Evolutionary conservation across 1,140 invertebrate species (phyloP).

Genomic region (Bombus picipes): DNA sequence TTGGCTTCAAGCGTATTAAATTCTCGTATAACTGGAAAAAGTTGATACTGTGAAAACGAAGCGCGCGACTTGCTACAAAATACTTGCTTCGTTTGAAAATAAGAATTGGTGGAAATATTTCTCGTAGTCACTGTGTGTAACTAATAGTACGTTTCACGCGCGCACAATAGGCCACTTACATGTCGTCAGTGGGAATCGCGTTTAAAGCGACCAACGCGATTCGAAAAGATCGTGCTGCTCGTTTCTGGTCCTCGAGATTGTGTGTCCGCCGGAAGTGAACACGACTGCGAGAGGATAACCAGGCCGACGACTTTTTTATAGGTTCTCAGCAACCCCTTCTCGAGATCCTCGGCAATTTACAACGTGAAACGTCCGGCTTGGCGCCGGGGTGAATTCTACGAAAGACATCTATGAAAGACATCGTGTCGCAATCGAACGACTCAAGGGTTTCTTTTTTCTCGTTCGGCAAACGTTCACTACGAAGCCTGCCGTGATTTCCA

Average conservation of each 20-base stretch:
- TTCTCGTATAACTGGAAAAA: too few species aligned
- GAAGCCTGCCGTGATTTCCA: conserved; percentile 18
- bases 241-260: not conserved
- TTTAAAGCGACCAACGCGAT: not conserved
- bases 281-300: conserved; percentile 6
- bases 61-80: too few species aligned
- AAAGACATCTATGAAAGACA: not conserved
- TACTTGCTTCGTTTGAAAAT: too few species aligned
- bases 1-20: too few species aligned
- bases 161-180: conserved; percentile 12
- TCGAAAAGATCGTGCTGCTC: not conserved
- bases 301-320: conserved; percentile 49
- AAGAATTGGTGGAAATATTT: too few species aligned
- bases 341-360: not conserved
- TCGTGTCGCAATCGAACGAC: conserved; percentile 1
- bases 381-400: not conserved
- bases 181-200: not conserved
- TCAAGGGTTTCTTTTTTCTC: conserved; percentile 21
- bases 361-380: not conserved
- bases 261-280: not conserved
- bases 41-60: too few species aligned
- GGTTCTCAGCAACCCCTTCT: conserved; percentile 2
- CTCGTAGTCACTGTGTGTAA: too few species aligned
- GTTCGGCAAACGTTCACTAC: not conserved
- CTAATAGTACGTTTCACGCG: not conserved